Percentiles rank a stretch among this genome's conserved stretches.
These are phyloP conservation scores for Caenorhabditis sp. DNA, from an alignment of 2,888 invertebrate species.

Conservation along the genomic window DNA sequence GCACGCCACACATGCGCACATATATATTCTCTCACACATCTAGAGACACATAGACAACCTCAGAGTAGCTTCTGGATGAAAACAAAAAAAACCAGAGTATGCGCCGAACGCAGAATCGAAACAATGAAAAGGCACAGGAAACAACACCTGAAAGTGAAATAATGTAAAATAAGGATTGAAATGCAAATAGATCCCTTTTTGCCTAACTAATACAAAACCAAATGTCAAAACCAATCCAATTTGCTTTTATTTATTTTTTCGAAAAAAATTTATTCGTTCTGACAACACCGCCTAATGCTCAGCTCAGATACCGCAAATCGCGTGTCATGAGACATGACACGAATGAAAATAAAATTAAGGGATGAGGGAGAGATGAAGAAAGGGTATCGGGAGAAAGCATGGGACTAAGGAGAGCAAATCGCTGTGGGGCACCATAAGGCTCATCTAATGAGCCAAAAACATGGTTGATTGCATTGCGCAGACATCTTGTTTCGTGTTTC, in stretches of 20 bases:
- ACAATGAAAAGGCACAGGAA: constrained; percentile 5
- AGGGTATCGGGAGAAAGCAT: neutral
- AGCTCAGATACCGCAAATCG: constrained; percentile 8
- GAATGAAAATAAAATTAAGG: constrained; percentile 51
- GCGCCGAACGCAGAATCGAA: constrained; percentile 8
- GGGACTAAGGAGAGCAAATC: constrained; percentile 16
- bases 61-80: constrained; percentile 38
- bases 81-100: constrained; percentile 10
- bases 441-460: constrained; percentile 33
- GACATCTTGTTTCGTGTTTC: constrained; percentile 1
- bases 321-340: constrained; percentile 27
- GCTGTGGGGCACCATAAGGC: constrained; percentile 14
- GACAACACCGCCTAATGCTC: constrained; percentile 3
- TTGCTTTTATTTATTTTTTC: too few relatives aligned
- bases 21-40: constrained; percentile 56
- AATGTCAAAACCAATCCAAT: too few relatives aligned
- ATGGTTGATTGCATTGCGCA: constrained; percentile 17
- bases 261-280: neutral
- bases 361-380: constrained; percentile 23
- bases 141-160: neutral
- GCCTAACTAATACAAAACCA: too few relatives aligned
- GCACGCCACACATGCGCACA: constrained; percentile 60
- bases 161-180: too few relatives aligned
- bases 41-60: constrained; percentile 21
- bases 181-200: too few relatives aligned